Conservation (phyloP, 2,888 invertebrate species). For the Cerastis leucographa region DNA sequence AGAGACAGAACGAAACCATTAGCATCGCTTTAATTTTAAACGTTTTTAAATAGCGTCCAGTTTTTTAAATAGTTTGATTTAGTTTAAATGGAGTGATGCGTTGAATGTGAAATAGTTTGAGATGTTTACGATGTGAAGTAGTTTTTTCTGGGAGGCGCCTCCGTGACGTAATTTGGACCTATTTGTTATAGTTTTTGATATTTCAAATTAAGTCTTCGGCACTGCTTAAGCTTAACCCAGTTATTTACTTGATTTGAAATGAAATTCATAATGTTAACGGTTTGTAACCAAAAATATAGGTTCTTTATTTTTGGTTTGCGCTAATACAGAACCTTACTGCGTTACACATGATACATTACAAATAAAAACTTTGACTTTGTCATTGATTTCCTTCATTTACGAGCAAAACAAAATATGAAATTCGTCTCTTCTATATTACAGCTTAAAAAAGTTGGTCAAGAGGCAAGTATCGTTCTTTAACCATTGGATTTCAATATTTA, state of each 20-base stretch:
- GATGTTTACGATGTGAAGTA: constrained; percentile 40
- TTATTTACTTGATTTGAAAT: not conserved
- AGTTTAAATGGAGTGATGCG: constrained; percentile 71
- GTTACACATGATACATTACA: not conserved
- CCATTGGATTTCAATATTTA: constrained; percentile 7
- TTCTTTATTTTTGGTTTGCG: not conserved
- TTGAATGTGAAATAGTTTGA: constrained; percentile 68
- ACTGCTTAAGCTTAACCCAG: not conserved
- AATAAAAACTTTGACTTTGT: no score
- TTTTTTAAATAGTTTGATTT: constrained; percentile 71
- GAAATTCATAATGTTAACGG: not conserved
- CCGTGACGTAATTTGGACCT: not conserved
- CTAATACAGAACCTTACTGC: not conserved
- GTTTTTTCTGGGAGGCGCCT: constrained; percentile 27
- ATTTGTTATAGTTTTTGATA: not conserved
- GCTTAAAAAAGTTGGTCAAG: not conserved
- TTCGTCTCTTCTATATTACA: not conserved
- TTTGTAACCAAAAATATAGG: not conserved
- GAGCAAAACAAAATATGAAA: not conserved
- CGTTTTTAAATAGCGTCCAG: constrained; percentile 66
- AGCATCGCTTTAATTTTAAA: constrained; percentile 71
- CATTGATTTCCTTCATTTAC: not conserved
- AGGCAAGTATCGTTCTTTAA: not conserved
- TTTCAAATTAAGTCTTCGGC: not conserved
- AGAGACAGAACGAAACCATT: constrained; percentile 61